Evolutionary conservation across 2,797 vertebrate species (phyloP).

Genomic region (Catostomus latipinnis): DNA sequence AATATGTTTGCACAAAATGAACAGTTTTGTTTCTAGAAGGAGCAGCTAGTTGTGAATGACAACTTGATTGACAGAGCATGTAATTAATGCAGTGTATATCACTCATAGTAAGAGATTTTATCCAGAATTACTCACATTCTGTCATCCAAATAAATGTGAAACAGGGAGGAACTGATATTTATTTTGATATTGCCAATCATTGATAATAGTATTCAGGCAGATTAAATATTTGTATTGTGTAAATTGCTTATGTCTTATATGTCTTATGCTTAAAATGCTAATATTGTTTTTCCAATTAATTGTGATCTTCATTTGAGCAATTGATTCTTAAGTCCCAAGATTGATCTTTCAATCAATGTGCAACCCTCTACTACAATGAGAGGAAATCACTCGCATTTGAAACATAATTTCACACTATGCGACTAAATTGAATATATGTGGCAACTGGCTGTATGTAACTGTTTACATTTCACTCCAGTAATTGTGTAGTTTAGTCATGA

Average conservation of each 20-base stretch:
- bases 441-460: no score
- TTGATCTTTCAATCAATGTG: no score
- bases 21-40: neutral
- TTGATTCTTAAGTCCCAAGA: no score
- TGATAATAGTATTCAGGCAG: neutral
- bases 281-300: no score
- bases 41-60: neutral
- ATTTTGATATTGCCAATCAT: neutral
- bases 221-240: constrained; percentile 12
- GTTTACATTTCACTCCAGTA: no score
- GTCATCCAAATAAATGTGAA: neutral
- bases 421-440: no score
- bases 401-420: no score
- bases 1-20: neutral
- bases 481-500: no score
- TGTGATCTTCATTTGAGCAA: no score
- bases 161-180: constrained; percentile 8
- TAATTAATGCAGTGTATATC: neutral
- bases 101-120: neutral
- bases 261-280: neutral
- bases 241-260: constrained; percentile 1
- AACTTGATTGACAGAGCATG: constrained; percentile 24
- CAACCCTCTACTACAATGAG: no score
- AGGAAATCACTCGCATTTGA: no score
- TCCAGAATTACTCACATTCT: neutral